Percentiles rank a stretch among this genome's conserved stretches.
These are phyloP conservation scores for Panopea generosa DNA, from an alignment of 2,888 invertebrate genomes.

Conservation along the genomic window DNA sequence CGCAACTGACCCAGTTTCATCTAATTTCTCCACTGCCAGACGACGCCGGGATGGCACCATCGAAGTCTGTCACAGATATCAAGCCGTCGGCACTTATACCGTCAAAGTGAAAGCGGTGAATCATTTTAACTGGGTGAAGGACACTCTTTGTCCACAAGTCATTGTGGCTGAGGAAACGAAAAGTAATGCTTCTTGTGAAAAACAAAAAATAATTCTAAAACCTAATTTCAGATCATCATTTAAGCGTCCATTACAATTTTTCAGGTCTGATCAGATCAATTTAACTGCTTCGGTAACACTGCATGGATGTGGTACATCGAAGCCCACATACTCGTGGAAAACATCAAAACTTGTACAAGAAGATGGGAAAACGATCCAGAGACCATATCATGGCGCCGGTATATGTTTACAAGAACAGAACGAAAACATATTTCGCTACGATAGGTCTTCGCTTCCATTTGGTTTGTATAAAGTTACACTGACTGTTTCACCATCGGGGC, in stretches of 20 bases:
- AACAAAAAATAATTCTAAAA: constrained; percentile 37
- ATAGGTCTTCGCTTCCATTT: constrained; percentile 69
- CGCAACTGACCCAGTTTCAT: constrained; percentile 42
- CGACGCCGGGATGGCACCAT: constrained; percentile 61
- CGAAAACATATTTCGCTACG: constrained; percentile 64
- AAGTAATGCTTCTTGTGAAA: constrained; percentile 39
- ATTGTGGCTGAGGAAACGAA: constrained; percentile 65
- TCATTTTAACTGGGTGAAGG: constrained; percentile 70
- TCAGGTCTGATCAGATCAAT: constrained; percentile 71
- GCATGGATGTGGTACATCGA: constrained; percentile 52
- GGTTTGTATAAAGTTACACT: constrained; percentile 77
- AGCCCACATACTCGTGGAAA: constrained; percentile 74
- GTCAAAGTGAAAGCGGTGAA: constrained; percentile 75
- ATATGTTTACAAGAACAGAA: constrained; percentile 67
- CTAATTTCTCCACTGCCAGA: constrained; percentile 50
- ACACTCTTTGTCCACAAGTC: constrained; percentile 78
- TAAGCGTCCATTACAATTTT: constrained; percentile 51
- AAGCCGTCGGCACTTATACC: constrained; percentile 66
- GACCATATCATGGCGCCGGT: constrained; percentile 58
- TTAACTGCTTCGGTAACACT: constrained; percentile 64
- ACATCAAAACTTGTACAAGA: constrained; percentile 58
- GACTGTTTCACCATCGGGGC: constrained; percentile 71
- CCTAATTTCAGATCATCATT: constrained; percentile 42
- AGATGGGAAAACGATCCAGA: constrained; percentile 67
- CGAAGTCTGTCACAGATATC: constrained; percentile 69